phyloP scores from a whole-genome alignment of 2,888 invertebrate genomes.

The Azorinus chamasolen region DNA sequence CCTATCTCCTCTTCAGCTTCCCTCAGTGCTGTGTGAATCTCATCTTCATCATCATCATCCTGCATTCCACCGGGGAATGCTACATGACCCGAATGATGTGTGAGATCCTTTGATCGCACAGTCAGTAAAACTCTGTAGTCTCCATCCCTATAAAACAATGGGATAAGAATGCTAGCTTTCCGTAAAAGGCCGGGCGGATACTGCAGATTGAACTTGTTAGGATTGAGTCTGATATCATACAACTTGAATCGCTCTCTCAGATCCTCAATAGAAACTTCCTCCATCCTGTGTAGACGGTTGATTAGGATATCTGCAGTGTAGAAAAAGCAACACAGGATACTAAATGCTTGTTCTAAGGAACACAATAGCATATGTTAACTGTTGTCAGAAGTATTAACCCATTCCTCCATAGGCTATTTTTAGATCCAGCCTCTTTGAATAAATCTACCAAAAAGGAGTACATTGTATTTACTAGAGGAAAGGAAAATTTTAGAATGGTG shows the following conservation, averaged over 20 bases:
- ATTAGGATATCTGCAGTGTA: too few species aligned
- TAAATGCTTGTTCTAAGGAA: too few species aligned
- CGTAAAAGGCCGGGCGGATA: constrained; percentile 39
- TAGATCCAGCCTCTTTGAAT: too few species aligned
- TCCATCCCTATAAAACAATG: constrained; percentile 66
- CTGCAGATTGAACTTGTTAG: constrained; percentile 22
- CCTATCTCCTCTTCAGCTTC: constrained; percentile 85
- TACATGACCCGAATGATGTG: constrained; percentile 74
- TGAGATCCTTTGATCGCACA: constrained; percentile 67
- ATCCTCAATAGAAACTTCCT: neutral
- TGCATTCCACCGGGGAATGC: constrained; percentile 83
- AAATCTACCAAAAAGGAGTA: too few species aligned
- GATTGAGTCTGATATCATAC: constrained; percentile 9
- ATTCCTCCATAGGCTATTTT: too few species aligned
- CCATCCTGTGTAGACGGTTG: too few species aligned
- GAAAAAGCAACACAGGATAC: too few species aligned
- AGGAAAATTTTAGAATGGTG: too few species aligned
- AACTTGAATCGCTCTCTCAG: constrained; percentile 9
- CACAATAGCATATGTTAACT: too few species aligned
- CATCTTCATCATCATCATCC: constrained; percentile 79
- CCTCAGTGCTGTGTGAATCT: constrained; percentile 79
- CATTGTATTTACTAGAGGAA: too few species aligned
- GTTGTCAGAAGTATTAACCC: too few species aligned
- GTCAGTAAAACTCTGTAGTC: constrained; percentile 76
- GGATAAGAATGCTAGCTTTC: constrained; percentile 75